Conservation (phyloP, 2,797 vertebrate species). For the Acipenser oxyrinchus region DNA sequence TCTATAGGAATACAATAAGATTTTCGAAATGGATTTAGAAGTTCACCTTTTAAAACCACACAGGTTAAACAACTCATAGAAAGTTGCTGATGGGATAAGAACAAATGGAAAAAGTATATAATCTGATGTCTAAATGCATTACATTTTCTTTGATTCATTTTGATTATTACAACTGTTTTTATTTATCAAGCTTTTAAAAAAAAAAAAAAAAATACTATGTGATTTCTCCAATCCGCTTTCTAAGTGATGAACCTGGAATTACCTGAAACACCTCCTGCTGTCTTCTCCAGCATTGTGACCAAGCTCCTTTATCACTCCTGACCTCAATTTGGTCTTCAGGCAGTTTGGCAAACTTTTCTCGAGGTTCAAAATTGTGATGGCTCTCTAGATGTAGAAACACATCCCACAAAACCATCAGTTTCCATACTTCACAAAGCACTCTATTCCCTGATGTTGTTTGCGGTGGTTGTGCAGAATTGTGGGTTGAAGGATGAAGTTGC, state of each 20-base stretch:
- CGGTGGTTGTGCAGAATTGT: too few relatives aligned
- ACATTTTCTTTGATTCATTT: too few relatives aligned
- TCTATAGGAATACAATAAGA: too few relatives aligned
- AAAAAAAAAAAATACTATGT: neutral
- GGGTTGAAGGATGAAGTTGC: too few relatives aligned
- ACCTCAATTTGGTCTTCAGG: constrained; percentile 55
- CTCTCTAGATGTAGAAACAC: constrained; percentile 62
- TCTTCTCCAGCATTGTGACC: constrained; percentile 32
- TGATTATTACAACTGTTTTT: neutral
- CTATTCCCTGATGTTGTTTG: neutral
- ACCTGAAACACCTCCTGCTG: constrained; percentile 60
- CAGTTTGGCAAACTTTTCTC: constrained; percentile 72
- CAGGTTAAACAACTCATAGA: too few relatives aligned
- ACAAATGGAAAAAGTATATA: too few relatives aligned
- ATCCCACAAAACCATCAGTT: neutral
- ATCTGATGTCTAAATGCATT: too few relatives aligned
- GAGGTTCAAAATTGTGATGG: constrained; percentile 85
- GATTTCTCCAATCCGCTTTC: neutral
- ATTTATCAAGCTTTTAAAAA: neutral
- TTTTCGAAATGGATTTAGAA: too few relatives aligned
- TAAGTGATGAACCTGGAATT: neutral
- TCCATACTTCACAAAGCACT: neutral
- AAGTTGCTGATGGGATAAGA: too few relatives aligned
- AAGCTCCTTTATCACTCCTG: constrained; percentile 59
- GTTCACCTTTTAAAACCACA: too few relatives aligned